Conservation (phyloP, 2,888 invertebrate genomes). For the Encarsia formosa region DNA sequence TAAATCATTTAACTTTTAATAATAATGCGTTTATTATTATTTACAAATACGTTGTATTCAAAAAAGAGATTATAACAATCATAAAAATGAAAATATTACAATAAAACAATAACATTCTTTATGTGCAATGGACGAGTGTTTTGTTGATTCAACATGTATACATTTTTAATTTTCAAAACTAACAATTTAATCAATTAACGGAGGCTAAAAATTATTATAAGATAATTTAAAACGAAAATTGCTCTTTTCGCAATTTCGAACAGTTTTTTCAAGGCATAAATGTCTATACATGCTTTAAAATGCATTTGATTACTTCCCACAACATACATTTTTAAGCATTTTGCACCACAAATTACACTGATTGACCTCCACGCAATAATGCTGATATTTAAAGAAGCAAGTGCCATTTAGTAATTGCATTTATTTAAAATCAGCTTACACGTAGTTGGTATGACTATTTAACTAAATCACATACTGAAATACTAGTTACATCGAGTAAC, state of each 20-base stretch:
- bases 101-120: slow-evolving; percentile 18
- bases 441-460: slow-evolving; percentile 26
- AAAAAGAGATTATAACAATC: slow-evolving; percentile 19
- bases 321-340: slow-evolving; percentile 26
- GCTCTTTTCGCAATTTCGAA: slow-evolving; percentile 33
- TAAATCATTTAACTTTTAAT: slow-evolving; percentile 2
- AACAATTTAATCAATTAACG: slow-evolving; percentile 34
- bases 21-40: slow-evolving; percentile 29
- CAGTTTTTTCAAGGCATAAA: slow-evolving; percentile 29
- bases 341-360: slow-evolving; percentile 25
- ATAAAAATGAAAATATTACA: slow-evolving; percentile 17
- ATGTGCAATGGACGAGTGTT: slow-evolving; percentile 26
- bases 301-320: slow-evolving; percentile 22
- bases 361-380: slow-evolving; percentile 25
- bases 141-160: slow-evolving; percentile 17
- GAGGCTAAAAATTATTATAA: slow-evolving; percentile 35
- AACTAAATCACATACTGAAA: slow-evolving; percentile 43
- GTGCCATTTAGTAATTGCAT: slow-evolving; percentile 19
- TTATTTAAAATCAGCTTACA: slow-evolving; percentile 21
- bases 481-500: slow-evolving; percentile 40
- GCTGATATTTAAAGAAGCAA: slow-evolving; percentile 20
- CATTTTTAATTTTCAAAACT: slow-evolving; percentile 26
- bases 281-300: slow-evolving; percentile 22
- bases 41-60: slow-evolving; percentile 33
- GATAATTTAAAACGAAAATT: slow-evolving; percentile 34